Base-by-base conservation (phyloP, 2,113 vertebrate genomes). In the Esox niger region DNA sequence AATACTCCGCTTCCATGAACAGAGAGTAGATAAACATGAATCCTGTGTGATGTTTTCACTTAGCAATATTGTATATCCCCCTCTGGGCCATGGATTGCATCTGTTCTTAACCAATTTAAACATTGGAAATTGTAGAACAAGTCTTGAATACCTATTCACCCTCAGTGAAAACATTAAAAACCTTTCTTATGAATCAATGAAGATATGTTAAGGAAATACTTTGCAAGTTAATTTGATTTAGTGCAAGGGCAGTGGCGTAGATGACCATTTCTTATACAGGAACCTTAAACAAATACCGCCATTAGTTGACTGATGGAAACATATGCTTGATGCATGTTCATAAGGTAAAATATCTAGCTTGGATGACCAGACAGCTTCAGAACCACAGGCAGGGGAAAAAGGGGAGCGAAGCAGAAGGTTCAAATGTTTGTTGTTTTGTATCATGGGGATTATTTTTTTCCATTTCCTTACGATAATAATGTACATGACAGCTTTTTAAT, bases 211-310 rank as follows among this genome's bases (percentile, higher is more conserved):
- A 2, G 21, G 17, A 27, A 25, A n/a, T 56, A 57, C 10, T 57
- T 38, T 69, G 59, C 1, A 57, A 35, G 3, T 88, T 85, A 93
- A 91, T 91, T 82, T 93, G 91, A 80, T 92, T 93, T 10, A 93
- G 73, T n/a, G 92, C 91, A 8, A 93, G 88, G 57, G 92, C 92
- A 32, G 92, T 91, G 20, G 91, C 92, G 15, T 93, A 93, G 74
- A 93, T 92, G 43, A 93, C 92, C 83, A 93, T 76, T 6, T 91
- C 92, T 0, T 93, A 83, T 93, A 93, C 66, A 93, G 77, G 26
- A n/a, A 29, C 77, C 92, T 93, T 75, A 61, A 52, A 70, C 8
- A 79, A 31, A 84, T 25, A 8, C 3, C 62, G 9, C 78, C 79
- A 88, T 88, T 89, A 91, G 82, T 62, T 83, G 62, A 90, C 89